A percentile compares a stretch with the other conserved stretches of the same genome.
phyloP scores from a whole-genome alignment of 2,113 vertebrate genomes.

The Lagopus leucura region DNA sequence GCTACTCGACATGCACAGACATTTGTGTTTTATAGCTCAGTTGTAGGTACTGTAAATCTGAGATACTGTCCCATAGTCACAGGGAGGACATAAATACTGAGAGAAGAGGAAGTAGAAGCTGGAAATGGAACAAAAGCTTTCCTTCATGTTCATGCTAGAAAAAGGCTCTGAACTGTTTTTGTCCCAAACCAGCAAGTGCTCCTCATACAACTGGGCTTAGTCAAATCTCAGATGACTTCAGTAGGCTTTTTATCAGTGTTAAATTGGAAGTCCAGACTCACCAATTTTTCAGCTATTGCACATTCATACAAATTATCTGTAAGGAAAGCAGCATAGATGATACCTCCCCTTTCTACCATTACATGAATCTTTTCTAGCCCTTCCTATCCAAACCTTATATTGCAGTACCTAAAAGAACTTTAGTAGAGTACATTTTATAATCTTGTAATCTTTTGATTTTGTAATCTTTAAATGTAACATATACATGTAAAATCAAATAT shows the following conservation, averaged over 20 bases:
- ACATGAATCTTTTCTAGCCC: not conserved
- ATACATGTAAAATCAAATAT: not conserved
- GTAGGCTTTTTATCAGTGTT: not conserved
- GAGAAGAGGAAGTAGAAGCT: slow-evolving; percentile 14
- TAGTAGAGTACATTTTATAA: not conserved
- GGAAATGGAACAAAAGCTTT: slow-evolving; percentile 33
- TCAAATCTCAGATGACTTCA: not conserved
- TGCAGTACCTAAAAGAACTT: not conserved
- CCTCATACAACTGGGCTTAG: not conserved
- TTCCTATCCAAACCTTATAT: not conserved
- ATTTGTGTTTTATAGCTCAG: slow-evolving; percentile 48
- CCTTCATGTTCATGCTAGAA: not conserved
- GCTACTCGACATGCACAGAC: not conserved
- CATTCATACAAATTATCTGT: not conserved
- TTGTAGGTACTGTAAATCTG: slow-evolving; percentile 20
- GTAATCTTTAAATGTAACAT: not conserved
- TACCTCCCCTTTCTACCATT: not conserved
- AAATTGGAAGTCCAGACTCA: not conserved
- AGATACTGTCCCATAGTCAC: slow-evolving; percentile 26
- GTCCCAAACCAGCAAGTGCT: not conserved
- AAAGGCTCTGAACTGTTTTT: not conserved
- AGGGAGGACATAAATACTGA: slow-evolving; percentile 21
- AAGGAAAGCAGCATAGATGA: not conserved
- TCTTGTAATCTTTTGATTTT: not conserved
- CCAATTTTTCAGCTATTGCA: not conserved